These are phyloP conservation scores for Enteromius viviparus DNA, from an alignment of 2,797 vertebrate species.

Conservation along the genomic window DNA sequence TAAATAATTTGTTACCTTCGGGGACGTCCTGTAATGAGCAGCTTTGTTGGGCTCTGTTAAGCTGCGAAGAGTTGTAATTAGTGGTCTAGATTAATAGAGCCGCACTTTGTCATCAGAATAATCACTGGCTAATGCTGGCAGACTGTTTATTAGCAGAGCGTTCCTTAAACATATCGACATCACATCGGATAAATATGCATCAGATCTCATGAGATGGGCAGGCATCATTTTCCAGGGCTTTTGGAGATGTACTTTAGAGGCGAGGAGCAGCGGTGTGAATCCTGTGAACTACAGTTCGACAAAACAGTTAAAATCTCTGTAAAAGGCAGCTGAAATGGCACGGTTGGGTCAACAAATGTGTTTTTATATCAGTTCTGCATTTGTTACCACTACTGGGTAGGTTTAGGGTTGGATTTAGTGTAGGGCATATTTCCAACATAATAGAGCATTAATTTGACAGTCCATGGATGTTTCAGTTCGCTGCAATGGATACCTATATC, in stretches of 20 bases:
- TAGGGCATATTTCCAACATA: too few species aligned
- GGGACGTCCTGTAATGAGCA: slow-evolving; percentile 66
- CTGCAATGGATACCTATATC: too few species aligned
- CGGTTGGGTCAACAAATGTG: too few species aligned
- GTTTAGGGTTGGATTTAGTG: too few species aligned
- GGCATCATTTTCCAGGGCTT: background rate
- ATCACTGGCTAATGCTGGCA: slow-evolving; percentile 45
- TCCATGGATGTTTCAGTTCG: too few species aligned
- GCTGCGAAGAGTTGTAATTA: slow-evolving; percentile 70
- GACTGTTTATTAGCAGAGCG: slow-evolving; percentile 42
- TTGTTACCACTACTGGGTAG: too few species aligned
- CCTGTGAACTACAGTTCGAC: too few species aligned
- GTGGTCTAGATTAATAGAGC: slow-evolving; percentile 63
- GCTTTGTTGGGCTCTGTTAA: slow-evolving; percentile 66
- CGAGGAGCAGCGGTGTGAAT: too few species aligned
- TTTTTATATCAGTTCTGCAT: too few species aligned
- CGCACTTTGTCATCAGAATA: slow-evolving; percentile 56
- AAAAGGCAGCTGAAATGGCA: too few species aligned
- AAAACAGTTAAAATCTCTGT: too few species aligned
- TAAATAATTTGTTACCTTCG: slow-evolving; percentile 69
- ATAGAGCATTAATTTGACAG: too few species aligned
- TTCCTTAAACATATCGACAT: slow-evolving; percentile 26
- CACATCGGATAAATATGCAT: slow-evolving; percentile 17
- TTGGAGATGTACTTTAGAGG: background rate
- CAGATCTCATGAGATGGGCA: background rate